These are phyloP conservation scores for Fabriciana adippe DNA, from an alignment of 2,888 invertebrate species.

Conservation along the genomic window DNA sequence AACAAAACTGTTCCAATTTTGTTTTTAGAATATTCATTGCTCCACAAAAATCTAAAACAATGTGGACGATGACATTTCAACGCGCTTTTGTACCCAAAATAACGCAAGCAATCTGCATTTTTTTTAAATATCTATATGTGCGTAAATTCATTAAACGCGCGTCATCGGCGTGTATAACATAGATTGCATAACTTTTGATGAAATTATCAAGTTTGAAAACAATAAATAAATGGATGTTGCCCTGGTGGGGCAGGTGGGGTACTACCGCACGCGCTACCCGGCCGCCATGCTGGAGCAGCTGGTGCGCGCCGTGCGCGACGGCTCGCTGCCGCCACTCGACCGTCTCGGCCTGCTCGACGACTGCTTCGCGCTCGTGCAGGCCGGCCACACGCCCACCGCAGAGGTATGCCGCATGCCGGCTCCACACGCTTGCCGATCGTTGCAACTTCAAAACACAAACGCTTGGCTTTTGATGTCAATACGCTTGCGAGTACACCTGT, in stretches of 20 bases:
- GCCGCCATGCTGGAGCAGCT: constrained; percentile 88
- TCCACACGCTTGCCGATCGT: background rate
- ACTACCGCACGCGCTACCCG: constrained; percentile 94
- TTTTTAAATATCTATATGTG: no score
- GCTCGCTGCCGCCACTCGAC: constrained; percentile 92
- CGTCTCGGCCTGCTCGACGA: constrained; percentile 95
- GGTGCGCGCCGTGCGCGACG: constrained; percentile 90
- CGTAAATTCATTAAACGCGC: no score
- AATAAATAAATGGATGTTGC: background rate
- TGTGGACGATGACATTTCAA: no score
- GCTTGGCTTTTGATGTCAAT: no score
- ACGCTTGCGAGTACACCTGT: no score
- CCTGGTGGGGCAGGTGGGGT: constrained; percentile 84
- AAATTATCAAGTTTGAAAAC: background rate
- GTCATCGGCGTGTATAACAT: no score
- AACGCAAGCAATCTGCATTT: no score
- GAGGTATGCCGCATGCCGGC: constrained; percentile 76
- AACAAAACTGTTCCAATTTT: no score
- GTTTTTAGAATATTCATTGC: no score
- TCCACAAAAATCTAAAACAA: no score
- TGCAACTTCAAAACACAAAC: background rate
- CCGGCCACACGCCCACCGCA: constrained; percentile 91
- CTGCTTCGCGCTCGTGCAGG: constrained; percentile 94
- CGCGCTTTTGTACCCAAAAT: no score
- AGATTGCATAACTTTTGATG: no score